Conservation (phyloP, 2,888 invertebrate genomes). For the Polietes domitor region DNA sequence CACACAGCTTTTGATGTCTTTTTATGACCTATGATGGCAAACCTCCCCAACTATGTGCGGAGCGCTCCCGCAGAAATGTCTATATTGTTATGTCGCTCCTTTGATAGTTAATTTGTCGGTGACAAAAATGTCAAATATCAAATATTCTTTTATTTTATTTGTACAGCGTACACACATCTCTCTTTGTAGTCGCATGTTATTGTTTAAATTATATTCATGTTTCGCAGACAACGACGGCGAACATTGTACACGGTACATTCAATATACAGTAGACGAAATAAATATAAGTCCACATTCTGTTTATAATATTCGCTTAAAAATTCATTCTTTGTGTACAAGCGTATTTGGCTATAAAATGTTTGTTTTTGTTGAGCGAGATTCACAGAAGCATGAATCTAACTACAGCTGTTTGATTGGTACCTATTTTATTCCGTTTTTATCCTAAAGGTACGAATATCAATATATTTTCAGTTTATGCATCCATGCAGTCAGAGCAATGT, state of each 20-base stretch:
- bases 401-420: no score
- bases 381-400: no score
- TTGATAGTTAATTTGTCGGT: constrained; percentile 49
- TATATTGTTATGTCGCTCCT: constrained; percentile 18
- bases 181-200: not conserved
- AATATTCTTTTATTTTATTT: constrained; percentile 25
- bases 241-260: not conserved
- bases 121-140: constrained; percentile 54
- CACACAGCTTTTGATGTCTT: not conserved
- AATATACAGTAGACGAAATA: not conserved
- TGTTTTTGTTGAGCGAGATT: no score
- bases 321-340: no score
- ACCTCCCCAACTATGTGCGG: not conserved
- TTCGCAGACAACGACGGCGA: not conserved
- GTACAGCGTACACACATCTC: not conserved
- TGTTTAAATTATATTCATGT: constrained; percentile 40
- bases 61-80: constrained; percentile 18
- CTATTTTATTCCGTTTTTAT: no score
- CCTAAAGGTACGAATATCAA: no score
- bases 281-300: not conserved
- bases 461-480: no score
- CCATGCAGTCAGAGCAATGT: no score
- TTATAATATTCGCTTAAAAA: no score
- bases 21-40: not conserved
- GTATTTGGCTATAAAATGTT: no score